phyloP scores from a whole-genome alignment of 2,113 vertebrate species.

The Antennarius striatus region DNA sequence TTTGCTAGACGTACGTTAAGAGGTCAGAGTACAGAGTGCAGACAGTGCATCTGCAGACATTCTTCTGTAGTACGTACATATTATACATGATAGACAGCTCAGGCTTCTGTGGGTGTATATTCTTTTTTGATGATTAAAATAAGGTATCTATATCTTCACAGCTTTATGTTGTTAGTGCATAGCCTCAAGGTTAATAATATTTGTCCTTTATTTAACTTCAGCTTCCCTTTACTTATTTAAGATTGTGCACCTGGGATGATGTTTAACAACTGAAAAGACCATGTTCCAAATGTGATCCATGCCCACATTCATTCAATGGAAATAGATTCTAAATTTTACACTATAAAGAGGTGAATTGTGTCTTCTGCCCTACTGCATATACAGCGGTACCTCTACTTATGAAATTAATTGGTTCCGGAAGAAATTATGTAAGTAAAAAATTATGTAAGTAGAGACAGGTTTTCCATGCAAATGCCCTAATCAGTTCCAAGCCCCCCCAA shows the following conservation, averaged over 20 bases:
- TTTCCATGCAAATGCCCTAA: no score
- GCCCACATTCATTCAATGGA: constrained; percentile 43
- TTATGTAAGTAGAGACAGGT: no score
- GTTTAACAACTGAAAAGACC: constrained; percentile 61
- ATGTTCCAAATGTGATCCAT: constrained; percentile 45
- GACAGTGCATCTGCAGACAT: neutral
- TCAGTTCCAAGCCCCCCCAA: no score
- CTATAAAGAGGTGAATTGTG: constrained; percentile 53
- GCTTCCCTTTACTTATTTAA: constrained; percentile 42
- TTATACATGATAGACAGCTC: neutral
- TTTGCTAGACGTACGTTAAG: neutral
- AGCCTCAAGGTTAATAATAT: constrained; percentile 46
- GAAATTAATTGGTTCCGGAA: no score
- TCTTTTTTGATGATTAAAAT: constrained; percentile 29
- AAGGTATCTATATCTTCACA: constrained; percentile 23
- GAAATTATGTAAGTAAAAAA: no score
- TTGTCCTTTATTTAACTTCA: constrained; percentile 41
- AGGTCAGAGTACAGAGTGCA: constrained; percentile 11
- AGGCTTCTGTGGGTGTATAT: neutral
- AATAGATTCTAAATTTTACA: constrained; percentile 62
- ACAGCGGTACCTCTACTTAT: no score
- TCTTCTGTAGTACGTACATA: neutral
- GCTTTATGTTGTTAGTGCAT: constrained; percentile 26
- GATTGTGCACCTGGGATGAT: constrained; percentile 41
- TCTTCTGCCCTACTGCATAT: constrained; percentile 28